Evolutionary conservation across 2,888 invertebrate species (phyloP).

Genomic region (Hofmannophila pseudospretella): DNA sequence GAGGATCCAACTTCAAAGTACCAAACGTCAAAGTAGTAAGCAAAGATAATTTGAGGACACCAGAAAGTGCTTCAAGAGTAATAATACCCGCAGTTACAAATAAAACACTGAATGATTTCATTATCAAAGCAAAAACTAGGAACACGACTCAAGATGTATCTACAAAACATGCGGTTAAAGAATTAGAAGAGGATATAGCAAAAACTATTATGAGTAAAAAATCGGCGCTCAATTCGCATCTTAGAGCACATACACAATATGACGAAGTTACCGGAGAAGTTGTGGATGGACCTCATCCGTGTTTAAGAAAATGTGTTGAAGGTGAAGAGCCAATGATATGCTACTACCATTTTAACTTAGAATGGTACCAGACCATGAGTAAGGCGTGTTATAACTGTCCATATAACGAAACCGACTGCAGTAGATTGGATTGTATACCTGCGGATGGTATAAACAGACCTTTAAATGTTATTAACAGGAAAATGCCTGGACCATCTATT

Average conservation of each 20-base stretch:
- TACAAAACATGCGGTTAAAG: conserved; percentile 29
- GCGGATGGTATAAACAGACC: conserved; percentile 89
- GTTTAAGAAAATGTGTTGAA: conserved; percentile 81
- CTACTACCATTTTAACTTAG: conserved; percentile 84
- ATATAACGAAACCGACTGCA: conserved; percentile 84
- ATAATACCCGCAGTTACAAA: conserved; percentile 37
- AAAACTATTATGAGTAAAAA: conserved; percentile 24
- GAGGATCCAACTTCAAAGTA: no score
- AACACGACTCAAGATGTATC: conserved; percentile 6
- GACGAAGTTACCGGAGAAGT: conserved; percentile 67
- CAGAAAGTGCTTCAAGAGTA: conserved; percentile 62
- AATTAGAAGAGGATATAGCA: conserved; percentile 26
- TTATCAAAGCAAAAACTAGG: conserved; percentile 30
- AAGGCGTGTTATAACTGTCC: conserved; percentile 94
- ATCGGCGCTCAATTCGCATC: conserved; percentile 39
- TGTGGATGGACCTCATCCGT: conserved; percentile 73
- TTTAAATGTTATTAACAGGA: conserved; percentile 88
- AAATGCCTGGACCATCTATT: conserved; percentile 91
- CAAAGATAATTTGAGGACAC: conserved; percentile 24
- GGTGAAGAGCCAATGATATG: conserved; percentile 82
- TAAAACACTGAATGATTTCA: conserved; percentile 37
- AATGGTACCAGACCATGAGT: conserved; percentile 91
- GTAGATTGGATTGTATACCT: conserved; percentile 87
- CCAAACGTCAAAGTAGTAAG: conserved; percentile 31
- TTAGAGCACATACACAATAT: conserved; percentile 53